Conservation (phyloP, 2,113 vertebrate genomes). For the Azemiops feae region DNA sequence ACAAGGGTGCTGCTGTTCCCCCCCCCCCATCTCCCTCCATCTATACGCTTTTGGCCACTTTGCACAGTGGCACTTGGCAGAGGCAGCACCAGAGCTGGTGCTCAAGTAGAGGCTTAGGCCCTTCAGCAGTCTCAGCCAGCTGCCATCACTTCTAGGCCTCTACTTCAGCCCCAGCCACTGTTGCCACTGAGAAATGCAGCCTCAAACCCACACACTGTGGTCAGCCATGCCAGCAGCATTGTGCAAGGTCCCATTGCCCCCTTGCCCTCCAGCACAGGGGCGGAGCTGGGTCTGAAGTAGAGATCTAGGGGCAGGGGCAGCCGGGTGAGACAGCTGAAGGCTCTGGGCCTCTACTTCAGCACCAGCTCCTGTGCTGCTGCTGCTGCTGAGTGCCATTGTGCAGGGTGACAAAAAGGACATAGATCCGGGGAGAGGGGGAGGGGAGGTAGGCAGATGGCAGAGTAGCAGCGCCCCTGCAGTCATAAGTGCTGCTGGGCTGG, state of each 20-base stretch:
- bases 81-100: not conserved
- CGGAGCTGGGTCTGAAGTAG: not conserved
- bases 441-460: not conserved
- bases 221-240: not conserved
- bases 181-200: not conserved
- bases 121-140: not conserved
- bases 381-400: not conserved
- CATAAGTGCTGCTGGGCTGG: not conserved
- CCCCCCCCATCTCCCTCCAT: not conserved
- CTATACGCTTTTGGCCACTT: not conserved
- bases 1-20: not conserved
- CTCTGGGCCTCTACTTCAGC: not conserved
- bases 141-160: not conserved
- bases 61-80: not conserved
- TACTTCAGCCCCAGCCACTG: not conserved
- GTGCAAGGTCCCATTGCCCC: not conserved
- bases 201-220: not conserved
- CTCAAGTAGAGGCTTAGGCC: not conserved
- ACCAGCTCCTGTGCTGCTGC: not conserved
- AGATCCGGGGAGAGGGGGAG: too few species aligned
- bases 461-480: not conserved
- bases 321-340: not conserved
- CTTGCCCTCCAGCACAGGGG: not conserved
- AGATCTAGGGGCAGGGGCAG: not conserved
- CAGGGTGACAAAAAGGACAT: not conserved